Evolutionary conservation across 2,888 invertebrate species (phyloP).

Genomic region (Lycocerus yunnanus): DNA sequence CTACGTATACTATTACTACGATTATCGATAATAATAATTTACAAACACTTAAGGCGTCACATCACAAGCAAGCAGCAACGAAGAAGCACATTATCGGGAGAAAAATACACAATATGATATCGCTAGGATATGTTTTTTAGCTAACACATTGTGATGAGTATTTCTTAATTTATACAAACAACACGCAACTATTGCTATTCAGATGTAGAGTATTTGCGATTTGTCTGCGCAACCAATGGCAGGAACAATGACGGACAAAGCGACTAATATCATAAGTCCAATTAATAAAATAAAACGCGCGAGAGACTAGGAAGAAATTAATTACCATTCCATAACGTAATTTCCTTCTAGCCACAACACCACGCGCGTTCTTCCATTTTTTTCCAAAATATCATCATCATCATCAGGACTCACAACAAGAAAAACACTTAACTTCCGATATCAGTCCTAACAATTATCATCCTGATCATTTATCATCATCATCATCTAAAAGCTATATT

Average conservation of each 20-base stretch:
- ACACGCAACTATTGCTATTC: slow-evolving; percentile 55
- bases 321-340: background rate
- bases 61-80: slow-evolving; percentile 46
- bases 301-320: slow-evolving; percentile 35
- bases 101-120: slow-evolving; percentile 26
- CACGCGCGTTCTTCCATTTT: slow-evolving; percentile 42
- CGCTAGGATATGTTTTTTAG: slow-evolving; percentile 40
- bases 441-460: slow-evolving; percentile 54
- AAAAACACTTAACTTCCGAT: slow-evolving; percentile 51
- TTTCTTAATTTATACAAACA: slow-evolving; percentile 24
- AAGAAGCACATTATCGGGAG: slow-evolving; percentile 56
- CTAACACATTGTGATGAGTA: slow-evolving; percentile 43
- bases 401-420: slow-evolving; percentile 53
- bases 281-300: slow-evolving; percentile 24
- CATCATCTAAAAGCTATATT: slow-evolving; percentile 36
- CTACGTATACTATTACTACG: slow-evolving; percentile 6
- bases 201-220: slow-evolving; percentile 49
- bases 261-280: slow-evolving; percentile 43
- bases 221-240: slow-evolving; percentile 51
- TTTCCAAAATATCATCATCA: slow-evolving; percentile 20
- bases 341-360: slow-evolving; percentile 49
- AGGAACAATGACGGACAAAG: slow-evolving; percentile 59
- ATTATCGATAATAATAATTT: slow-evolving; percentile 17
- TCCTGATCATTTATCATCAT: slow-evolving; percentile 28
- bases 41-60: slow-evolving; percentile 39